Evolutionary conservation across 2,888 invertebrate species (phyloP), one percentile per base, ranked within the genome.

Genomic region (Mesochorus sp.): DNA sequence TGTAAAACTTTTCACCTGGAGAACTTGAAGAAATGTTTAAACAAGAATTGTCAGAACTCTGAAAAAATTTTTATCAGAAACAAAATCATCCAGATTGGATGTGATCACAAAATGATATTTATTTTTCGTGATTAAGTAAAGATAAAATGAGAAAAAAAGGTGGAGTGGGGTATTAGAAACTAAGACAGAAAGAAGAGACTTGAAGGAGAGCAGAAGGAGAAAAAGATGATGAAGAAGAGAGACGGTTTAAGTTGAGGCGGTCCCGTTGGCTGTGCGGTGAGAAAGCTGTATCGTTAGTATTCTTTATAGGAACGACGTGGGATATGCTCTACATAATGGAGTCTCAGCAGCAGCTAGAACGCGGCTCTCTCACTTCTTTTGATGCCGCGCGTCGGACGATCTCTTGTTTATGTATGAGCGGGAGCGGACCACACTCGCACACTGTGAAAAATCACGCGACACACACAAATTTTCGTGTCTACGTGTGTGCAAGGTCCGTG

Each of bases 281-380:
- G 87, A 89, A 88, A 86, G 86, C 85, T 85, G 83, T 88, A 89
- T 90, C 90, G 90, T 90, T 90, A 90, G 90, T 90, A 90, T 90
- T 90, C 90, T 90, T 90, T 87, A 88, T 90, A 88, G 89, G 84
- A 86, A 84, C 88, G 83, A 85, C 88, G 88, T 88, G 88, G 89
- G 88, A 90, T 90, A 89, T 88, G 89, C 89, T 90, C 90, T 90
- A 90, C 90, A 90, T 91, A 91, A 91, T 90, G 90, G 90, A 90
- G 88, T 87, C 88, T 84, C 87, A 85, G 88, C 88, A 66, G 64
- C 78, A 70, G 78, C n/a, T n/a, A 75, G 68, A 51, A 68, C 59
- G 68, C 85, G 84, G 85, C 12, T 59, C 61, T 85, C 88, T 87
- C 87, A 88, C 89, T 89, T 89, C 89, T 90, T 90, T 90, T 90